Evolutionary conservation across 2,113 vertebrate genomes (phyloP).

Genomic region (Scomber japonicus): DNA sequence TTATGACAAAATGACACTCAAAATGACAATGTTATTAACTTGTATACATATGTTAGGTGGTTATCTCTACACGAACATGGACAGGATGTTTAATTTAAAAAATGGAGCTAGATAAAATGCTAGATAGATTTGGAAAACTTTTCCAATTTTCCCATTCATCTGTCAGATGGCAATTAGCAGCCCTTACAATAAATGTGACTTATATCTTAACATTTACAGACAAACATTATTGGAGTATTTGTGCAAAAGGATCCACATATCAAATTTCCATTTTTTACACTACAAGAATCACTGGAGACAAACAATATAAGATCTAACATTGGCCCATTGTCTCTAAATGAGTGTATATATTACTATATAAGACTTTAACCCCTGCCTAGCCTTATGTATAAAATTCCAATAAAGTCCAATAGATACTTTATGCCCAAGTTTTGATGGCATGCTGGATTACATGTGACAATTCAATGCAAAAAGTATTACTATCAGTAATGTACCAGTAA

Average conservation of each 20-base stretch:
- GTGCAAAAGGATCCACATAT: background rate
- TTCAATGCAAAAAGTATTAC: no score
- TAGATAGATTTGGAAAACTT: no score
- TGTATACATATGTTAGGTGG: no score
- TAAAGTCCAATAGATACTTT: background rate
- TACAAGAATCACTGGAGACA: background rate
- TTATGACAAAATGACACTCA: background rate
- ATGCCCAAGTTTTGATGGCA: background rate
- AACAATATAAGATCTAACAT: background rate
- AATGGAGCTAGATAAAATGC: no score
- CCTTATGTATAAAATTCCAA: slow-evolving; percentile 11
- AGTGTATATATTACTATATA: no score
- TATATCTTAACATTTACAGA: background rate
- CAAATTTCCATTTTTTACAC: background rate
- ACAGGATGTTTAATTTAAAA: no score
- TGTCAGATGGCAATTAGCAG: no score
- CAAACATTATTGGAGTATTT: background rate
- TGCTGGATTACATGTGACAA: background rate
- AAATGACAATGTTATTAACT: background rate
- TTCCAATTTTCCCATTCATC: no score
- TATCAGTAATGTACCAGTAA: background rate
- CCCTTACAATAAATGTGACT: no score
- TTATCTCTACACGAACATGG: no score
- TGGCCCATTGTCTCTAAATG: background rate
- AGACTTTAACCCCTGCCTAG: slow-evolving; percentile 23